phyloP scores from a whole-genome alignment of 2,888 invertebrate genomes.

The Cantharis nigra region DNA sequence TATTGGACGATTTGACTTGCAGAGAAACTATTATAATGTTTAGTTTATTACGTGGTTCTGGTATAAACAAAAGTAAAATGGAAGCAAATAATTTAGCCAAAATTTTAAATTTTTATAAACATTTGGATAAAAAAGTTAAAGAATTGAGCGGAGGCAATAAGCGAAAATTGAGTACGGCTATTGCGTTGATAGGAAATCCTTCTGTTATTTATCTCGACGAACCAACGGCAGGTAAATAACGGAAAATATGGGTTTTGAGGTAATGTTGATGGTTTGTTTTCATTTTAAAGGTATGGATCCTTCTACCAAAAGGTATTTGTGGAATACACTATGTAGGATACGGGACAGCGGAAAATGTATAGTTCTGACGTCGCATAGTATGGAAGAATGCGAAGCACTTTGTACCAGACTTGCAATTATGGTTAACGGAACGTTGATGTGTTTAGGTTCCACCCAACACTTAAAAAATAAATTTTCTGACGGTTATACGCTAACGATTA shows the following conservation, averaged over 20 bases:
- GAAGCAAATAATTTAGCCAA: constrained; percentile 50
- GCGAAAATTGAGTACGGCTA: constrained; percentile 60
- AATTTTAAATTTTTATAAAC: constrained; percentile 54
- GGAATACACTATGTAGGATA: constrained; percentile 75
- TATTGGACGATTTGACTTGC: constrained; percentile 61
- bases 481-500: constrained; percentile 56
- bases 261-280: neutral
- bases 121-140: constrained; percentile 56
- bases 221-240: neutral
- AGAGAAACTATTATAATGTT: constrained; percentile 60
- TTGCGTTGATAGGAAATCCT: constrained; percentile 61
- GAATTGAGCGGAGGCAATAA: constrained; percentile 61
- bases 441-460: constrained; percentile 80
- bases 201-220: constrained; percentile 44
- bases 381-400: constrained; percentile 1
- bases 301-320: constrained; percentile 77
- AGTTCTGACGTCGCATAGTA: neutral
- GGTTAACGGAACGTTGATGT: constrained; percentile 83
- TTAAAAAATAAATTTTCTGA: constrained; percentile 78
- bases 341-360: constrained; percentile 74
- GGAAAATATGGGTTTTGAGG: neutral
- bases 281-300: constrained; percentile 72
- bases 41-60: constrained; percentile 58
- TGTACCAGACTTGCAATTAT: constrained; percentile 69
- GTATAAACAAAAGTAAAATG: constrained; percentile 41